phyloP scores from a whole-genome alignment of 2,888 invertebrate species.

The Deroplatys truncata region DNA sequence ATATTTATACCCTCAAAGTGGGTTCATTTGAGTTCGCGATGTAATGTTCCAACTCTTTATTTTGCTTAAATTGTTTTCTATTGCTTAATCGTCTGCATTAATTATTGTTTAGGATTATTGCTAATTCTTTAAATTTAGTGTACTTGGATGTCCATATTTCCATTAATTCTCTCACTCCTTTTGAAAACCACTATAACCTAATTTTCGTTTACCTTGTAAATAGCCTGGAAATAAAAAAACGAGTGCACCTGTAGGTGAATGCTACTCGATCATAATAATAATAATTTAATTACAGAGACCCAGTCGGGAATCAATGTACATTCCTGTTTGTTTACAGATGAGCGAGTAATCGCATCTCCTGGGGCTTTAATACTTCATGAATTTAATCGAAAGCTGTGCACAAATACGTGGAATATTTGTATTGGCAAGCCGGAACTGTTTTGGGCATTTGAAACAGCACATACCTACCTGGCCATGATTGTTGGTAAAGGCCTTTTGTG shows the following conservation, averaged over 20 bases:
- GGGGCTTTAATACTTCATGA: not conserved
- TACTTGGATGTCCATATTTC: no score
- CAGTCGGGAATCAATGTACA: not conserved
- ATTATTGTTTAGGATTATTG: no score
- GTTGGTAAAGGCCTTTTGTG: not conserved
- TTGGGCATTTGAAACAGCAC: not conserved
- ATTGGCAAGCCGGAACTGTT: not conserved
- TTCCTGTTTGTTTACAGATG: not conserved
- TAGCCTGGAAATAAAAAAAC: not conserved
- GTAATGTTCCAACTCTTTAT: no score
- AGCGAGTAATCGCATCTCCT: not conserved
- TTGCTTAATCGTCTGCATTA: no score
- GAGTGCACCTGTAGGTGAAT: not conserved
- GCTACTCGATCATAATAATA: not conserved
- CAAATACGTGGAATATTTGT: not conserved
- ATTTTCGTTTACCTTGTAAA: no score
- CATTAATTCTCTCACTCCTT: no score
- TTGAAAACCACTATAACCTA: no score
- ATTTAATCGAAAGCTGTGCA: not conserved
- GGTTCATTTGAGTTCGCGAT: no score
- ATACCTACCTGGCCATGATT: not conserved
- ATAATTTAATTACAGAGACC: not conserved
- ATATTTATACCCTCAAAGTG: no score
- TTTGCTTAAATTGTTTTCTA: no score
- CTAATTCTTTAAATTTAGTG: no score